Conservation (phyloP, 2,888 invertebrate species). For the Rhimphoctona megacephalus region DNA sequence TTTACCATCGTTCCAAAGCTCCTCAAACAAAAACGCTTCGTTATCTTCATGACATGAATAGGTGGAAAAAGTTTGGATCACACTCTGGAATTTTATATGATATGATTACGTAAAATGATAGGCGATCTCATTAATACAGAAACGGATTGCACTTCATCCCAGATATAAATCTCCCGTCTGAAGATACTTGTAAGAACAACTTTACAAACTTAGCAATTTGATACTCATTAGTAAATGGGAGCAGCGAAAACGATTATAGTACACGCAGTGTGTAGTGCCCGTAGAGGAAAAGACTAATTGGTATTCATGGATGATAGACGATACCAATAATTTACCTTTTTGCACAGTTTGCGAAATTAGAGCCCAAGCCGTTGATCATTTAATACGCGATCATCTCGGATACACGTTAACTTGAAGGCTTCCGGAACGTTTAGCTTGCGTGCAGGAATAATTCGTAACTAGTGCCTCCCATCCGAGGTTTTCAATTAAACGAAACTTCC, state of each 20-base stretch:
- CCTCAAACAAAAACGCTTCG: background rate
- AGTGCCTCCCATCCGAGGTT: background rate
- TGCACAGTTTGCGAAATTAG: constrained; percentile 1
- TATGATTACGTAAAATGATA: background rate
- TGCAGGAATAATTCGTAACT: background rate
- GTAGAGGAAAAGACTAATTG: background rate
- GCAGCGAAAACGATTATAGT: background rate
- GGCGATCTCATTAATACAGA: background rate
- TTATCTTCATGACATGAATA: background rate
- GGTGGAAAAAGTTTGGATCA: background rate
- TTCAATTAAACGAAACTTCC: background rate
- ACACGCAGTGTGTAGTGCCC: background rate
- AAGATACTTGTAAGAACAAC: background rate
- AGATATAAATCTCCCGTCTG: background rate
- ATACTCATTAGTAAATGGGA: constrained; percentile 3
- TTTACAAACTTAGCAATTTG: background rate
- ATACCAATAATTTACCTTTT: constrained; percentile 6
- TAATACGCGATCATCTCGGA: background rate
- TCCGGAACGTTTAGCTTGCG: constrained; percentile 9
- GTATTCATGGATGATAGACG: constrained; percentile 13
- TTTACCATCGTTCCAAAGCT: background rate
- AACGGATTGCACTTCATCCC: background rate
- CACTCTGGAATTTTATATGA: background rate
- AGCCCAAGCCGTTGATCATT: background rate
- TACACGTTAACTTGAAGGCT: background rate